These are phyloP conservation scores for Galerucella nymphaeae DNA, from an alignment of 2,888 invertebrate genomes.

Conservation along the genomic window DNA sequence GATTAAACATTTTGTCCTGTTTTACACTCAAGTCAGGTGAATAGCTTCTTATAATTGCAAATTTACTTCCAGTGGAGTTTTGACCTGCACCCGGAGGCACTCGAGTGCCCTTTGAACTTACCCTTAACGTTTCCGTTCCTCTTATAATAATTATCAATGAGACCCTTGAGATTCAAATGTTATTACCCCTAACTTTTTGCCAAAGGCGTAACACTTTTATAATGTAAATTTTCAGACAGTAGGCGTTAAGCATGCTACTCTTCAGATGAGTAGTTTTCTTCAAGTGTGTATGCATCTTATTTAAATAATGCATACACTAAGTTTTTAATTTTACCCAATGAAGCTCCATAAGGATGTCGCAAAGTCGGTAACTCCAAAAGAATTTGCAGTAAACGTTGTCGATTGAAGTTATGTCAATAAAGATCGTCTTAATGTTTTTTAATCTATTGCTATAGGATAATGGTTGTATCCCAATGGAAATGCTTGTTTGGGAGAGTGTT, in stretches of 20 bases:
- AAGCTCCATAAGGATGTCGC: not conserved
- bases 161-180: constrained; percentile 61
- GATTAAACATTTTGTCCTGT: not conserved
- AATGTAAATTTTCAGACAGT: not conserved
- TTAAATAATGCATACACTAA: constrained; percentile 2
- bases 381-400: not conserved
- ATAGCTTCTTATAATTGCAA: constrained; percentile 19
- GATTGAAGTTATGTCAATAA: no score
- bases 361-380: not conserved
- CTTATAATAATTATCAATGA: constrained; percentile 66
- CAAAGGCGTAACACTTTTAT: constrained; percentile 11
- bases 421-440: no score
- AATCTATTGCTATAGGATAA: no score
- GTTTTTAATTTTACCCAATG: not conserved
- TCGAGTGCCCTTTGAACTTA: constrained; percentile 60
- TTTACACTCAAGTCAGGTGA: constrained; percentile 11
- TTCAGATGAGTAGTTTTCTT: not conserved
- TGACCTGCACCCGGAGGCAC: constrained; percentile 57
- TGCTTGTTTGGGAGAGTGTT: no score
- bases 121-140: constrained; percentile 57
- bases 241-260: not conserved
- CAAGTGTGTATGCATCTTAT: not conserved
- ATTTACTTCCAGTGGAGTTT: constrained; percentile 48
- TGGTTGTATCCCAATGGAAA: no score
- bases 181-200: constrained; percentile 55